Conservation (phyloP, 2,113 vertebrate species). For the Oryzias curvinotus region DNA sequence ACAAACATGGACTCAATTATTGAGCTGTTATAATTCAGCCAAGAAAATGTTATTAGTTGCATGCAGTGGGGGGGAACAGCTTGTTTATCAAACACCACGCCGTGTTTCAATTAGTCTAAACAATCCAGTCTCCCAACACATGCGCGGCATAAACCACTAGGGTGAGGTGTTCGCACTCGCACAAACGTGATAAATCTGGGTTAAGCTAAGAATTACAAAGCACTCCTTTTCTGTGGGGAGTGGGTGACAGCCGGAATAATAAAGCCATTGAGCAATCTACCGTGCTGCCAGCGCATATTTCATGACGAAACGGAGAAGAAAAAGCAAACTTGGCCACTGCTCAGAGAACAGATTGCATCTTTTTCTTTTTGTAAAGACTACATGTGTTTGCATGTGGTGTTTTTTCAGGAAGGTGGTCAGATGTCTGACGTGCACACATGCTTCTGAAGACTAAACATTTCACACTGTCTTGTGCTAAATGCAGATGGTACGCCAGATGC, state of each 20-base stretch:
- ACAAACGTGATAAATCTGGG: conserved; percentile 29
- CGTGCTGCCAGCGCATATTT: conserved; percentile 20
- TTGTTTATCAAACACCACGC: conserved; percentile 60
- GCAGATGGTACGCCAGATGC: no score
- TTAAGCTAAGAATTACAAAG: conserved; percentile 29
- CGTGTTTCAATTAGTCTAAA: conserved; percentile 66
- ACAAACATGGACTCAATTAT: conserved; percentile 45
- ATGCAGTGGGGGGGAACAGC: conserved; percentile 36
- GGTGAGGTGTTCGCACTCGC: conserved; percentile 29
- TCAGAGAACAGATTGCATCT: no score
- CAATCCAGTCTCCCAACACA: conserved; percentile 42
- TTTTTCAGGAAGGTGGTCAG: no score
- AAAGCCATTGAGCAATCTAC: conserved; percentile 3
- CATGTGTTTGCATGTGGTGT: no score
- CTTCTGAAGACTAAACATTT: no score
- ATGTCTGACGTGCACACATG: no score
- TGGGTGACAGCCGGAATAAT: conserved; percentile 28
- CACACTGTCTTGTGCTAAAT: no score
- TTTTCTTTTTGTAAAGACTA: no score
- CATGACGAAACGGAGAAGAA: conserved; percentile 9
- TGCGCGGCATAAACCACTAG: conserved; percentile 36
- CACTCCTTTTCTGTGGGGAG: conserved; percentile 17
- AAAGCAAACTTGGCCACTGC: conserved; percentile 1
- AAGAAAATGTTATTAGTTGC: conserved; percentile 55
- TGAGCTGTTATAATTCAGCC: conserved; percentile 35